A percentile compares a stretch with the other conserved stretches of the same genome.
Evolutionary conservation across 1,140 invertebrate genomes (phyloP).

Genomic region (Neodiprion lecontei): DNA sequence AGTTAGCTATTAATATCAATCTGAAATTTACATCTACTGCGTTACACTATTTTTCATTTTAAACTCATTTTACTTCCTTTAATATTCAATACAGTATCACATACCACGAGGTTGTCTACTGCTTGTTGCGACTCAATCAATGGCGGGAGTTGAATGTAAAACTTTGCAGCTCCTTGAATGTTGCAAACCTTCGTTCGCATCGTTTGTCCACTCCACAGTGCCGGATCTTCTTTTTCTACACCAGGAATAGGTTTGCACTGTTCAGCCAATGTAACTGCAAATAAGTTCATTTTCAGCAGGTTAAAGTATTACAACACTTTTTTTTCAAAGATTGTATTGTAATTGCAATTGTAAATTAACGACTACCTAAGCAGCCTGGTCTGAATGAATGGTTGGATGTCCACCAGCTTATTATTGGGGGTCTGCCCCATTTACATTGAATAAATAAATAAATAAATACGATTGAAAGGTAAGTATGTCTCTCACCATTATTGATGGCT

Average conservation of each 20-base stretch:
- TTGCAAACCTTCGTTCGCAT: conserved; percentile 49
- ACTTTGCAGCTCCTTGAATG: conserved; percentile 47
- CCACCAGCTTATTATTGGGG: background rate
- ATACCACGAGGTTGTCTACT: conserved; percentile 47
- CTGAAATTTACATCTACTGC: background rate
- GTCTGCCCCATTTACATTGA: background rate
- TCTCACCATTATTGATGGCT: conserved; percentile 33
- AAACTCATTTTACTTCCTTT: too few species aligned
- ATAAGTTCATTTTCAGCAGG: background rate
- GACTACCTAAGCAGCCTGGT: background rate
- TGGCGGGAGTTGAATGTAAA: conserved; percentile 55
- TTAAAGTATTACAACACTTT: conserved; percentile 15
- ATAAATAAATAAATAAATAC: background rate
- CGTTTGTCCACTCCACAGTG: conserved; percentile 51
- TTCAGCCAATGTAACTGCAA: conserved; percentile 22
- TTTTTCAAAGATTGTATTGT: conserved; percentile 9
- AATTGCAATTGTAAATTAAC: conserved; percentile 12
- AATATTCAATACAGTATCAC: conserved; percentile 6
- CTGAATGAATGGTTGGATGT: background rate
- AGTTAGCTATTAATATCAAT: conserved; percentile 5
- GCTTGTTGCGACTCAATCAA: conserved; percentile 39
- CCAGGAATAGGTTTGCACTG: conserved; percentile 18
- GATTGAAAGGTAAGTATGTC: background rate
- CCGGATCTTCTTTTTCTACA: conserved; percentile 43
- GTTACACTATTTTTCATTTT: too few species aligned